Percentiles rank a stretch among this genome's conserved stretches.
These are phyloP conservation scores for Allygus modestus DNA, from an alignment of 2,888 invertebrate genomes.

Conservation along the genomic window DNA sequence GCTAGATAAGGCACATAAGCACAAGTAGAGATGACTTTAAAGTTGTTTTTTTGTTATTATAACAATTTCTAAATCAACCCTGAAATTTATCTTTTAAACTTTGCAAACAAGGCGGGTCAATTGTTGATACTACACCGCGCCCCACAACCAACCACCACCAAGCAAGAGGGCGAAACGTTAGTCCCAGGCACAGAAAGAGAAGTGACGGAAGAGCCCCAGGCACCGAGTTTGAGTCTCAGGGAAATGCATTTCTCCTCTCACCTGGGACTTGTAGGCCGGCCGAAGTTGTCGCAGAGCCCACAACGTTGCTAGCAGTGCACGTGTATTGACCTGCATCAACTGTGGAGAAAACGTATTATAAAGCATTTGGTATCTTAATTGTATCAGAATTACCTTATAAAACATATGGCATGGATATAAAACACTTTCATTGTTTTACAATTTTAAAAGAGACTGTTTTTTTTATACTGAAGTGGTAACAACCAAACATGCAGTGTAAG, in stretches of 20 bases:
- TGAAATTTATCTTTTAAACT: neutral
- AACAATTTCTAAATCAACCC: too few relatives aligned
- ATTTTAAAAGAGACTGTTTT: too few relatives aligned
- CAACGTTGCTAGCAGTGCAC: conserved; percentile 84
- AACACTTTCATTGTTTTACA: too few relatives aligned
- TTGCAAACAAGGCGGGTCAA: neutral
- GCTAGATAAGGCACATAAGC: too few relatives aligned
- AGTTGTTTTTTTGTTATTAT: too few relatives aligned
- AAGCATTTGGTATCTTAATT: too few relatives aligned
- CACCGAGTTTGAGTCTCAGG: neutral
- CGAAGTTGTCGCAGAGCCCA: conserved; percentile 82
- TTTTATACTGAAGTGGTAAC: too few relatives aligned
- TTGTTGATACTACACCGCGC: neutral
- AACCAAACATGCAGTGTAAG: too few relatives aligned
- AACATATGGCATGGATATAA: too few relatives aligned
- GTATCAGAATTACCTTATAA: too few relatives aligned
- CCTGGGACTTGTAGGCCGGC: conserved; percentile 83
- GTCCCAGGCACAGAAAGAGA: conserved; percentile 26
- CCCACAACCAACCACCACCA: conserved; percentile 2
- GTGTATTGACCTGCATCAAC: conserved; percentile 88
- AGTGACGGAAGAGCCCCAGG: neutral
- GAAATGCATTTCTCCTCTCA: conserved; percentile 76
- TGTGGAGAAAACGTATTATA: conserved; percentile 73
- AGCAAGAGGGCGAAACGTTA: conserved; percentile 12
- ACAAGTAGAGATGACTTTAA: too few relatives aligned